phyloP scores from a whole-genome alignment of 2,113 vertebrate genomes.

The Ictidomys tridecemlineatus region DNA sequence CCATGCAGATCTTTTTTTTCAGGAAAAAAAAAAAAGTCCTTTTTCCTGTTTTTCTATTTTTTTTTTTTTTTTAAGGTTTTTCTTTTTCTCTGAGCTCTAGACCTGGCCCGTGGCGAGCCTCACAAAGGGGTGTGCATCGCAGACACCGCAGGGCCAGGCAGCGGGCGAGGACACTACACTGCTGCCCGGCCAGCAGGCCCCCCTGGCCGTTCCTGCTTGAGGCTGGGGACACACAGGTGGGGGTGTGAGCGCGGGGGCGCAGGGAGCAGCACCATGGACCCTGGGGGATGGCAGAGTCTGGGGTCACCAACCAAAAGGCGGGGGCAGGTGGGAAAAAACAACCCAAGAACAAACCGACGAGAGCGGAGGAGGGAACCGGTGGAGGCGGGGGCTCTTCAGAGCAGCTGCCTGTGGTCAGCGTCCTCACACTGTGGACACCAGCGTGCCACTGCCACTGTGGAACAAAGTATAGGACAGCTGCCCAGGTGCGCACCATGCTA shows the following conservation, averaged over 20 bases:
- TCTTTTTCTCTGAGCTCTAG: constrained; percentile 80
- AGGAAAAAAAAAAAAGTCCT: constrained; percentile 60
- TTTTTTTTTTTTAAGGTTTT: constrained; percentile 54
- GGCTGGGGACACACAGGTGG: constrained; percentile 76
- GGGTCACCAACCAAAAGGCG: constrained; percentile 81
- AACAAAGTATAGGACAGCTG: constrained; percentile 92
- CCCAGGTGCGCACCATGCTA: constrained; percentile 78
- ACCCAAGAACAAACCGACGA: constrained; percentile 61
- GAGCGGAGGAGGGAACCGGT: constrained; percentile 78
- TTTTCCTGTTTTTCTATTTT: constrained; percentile 42
- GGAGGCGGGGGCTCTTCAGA: constrained; percentile 83
- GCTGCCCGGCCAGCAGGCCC: constrained; percentile 72
- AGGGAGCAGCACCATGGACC: constrained; percentile 89
- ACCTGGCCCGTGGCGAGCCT: constrained; percentile 76
- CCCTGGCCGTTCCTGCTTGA: constrained; percentile 79
- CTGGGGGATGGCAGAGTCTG: constrained; percentile 87
- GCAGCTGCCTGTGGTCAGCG: constrained; percentile 87
- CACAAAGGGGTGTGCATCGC: constrained; percentile 69
- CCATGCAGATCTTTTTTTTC: constrained; percentile 86
- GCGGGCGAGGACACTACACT: constrained; percentile 54
- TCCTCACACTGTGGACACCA: constrained; percentile 99
- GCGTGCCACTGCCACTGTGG: constrained; percentile 96
- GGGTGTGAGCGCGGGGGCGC: constrained; percentile 56
- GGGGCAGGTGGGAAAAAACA: constrained; percentile 62
- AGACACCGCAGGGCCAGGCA: constrained; percentile 35